phyloP scores from a whole-genome alignment of 2,113 vertebrate genomes.

The Labeo rohita region DNA sequence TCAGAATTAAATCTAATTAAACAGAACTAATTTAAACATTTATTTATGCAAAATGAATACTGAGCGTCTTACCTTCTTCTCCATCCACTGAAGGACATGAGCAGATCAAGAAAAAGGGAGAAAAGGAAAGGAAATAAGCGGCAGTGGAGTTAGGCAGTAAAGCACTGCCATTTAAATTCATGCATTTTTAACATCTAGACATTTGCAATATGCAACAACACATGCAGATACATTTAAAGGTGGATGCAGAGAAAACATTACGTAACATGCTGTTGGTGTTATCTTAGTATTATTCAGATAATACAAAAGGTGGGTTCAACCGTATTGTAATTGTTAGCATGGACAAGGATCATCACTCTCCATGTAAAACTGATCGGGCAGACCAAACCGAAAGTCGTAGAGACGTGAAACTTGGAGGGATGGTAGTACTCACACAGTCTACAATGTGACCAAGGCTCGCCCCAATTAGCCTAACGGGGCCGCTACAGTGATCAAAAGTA shows the following conservation, averaged over 20 bases:
- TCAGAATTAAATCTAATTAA: not conserved
- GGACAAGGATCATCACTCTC: too few relatives aligned
- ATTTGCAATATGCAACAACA: not conserved
- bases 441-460: too few relatives aligned
- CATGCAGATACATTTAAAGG: not conserved
- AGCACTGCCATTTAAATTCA: not conserved
- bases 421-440: too few relatives aligned
- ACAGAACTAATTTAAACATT: not conserved
- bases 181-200: not conserved
- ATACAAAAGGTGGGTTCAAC: not conserved
- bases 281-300: not conserved
- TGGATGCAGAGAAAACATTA: not conserved
- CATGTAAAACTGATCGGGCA: too few relatives aligned
- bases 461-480: too few relatives aligned
- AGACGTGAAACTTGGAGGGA: too few relatives aligned
- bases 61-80: constrained; percentile 70
- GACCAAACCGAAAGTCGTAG: too few relatives aligned
- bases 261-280: not conserved
- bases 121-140: constrained; percentile 25
- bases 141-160: constrained; percentile 1
- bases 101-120: constrained; percentile 52
- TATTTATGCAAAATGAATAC: not conserved
- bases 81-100: constrained; percentile 69
- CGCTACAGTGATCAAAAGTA: too few relatives aligned
- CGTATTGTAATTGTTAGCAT: too few relatives aligned